Conservation (phyloP, 2,888 invertebrate species). For the Stramonita haemastoma region DNA sequence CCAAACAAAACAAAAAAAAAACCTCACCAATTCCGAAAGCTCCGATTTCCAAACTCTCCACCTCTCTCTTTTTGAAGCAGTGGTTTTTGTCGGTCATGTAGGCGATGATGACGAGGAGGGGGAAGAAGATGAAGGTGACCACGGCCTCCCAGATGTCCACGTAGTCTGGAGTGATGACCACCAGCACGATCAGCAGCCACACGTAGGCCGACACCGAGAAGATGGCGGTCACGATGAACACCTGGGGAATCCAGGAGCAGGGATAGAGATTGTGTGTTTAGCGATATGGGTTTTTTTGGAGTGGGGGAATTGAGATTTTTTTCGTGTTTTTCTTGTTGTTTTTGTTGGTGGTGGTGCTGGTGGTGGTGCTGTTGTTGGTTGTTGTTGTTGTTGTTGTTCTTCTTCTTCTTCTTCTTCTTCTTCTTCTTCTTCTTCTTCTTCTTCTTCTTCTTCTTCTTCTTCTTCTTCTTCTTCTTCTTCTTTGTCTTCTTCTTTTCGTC, state of each 20-base stretch:
- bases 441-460: too few species aligned
- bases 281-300: too few species aligned
- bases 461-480: too few species aligned
- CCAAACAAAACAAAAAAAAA: not conserved
- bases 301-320: too few species aligned
- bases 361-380: too few species aligned
- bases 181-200: slow-evolving; percentile 81
- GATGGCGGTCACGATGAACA: slow-evolving; percentile 76
- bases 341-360: too few species aligned
- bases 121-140: slow-evolving; percentile 81
- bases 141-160: slow-evolving; percentile 82
- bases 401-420: too few species aligned
- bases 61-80: slow-evolving; percentile 54
- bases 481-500: too few species aligned
- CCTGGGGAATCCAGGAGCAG: slow-evolving; percentile 70
- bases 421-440: too few species aligned
- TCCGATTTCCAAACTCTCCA: slow-evolving; percentile 44
- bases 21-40: slow-evolving; percentile 61
- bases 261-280: not conserved
- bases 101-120: slow-evolving; percentile 80
- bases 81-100: slow-evolving; percentile 80
- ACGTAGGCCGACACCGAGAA: slow-evolving; percentile 81
- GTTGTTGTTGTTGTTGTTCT: not conserved
- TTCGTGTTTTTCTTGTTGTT: too few species aligned
- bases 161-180: slow-evolving; percentile 76